These are phyloP conservation scores for Punctoribates punctum DNA, from an alignment of 2,888 invertebrate genomes.

Conservation along the genomic window DNA sequence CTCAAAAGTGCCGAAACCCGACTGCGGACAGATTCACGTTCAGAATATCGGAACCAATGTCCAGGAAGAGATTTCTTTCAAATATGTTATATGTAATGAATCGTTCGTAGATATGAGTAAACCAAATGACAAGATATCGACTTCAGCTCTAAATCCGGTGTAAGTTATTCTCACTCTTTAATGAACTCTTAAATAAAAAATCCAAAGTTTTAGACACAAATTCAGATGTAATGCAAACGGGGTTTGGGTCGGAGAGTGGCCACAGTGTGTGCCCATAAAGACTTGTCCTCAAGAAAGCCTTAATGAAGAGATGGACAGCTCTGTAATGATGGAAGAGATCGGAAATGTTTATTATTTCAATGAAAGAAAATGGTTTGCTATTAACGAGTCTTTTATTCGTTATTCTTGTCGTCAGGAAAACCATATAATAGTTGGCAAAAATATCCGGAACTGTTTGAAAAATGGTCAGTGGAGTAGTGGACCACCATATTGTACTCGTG, in stretches of 20 bases:
- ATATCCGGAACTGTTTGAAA: neutral
- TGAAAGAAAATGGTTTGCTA: constrained; percentile 29
- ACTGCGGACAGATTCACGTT: constrained; percentile 27
- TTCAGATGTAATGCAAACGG: constrained; percentile 32
- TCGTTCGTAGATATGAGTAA: constrained; percentile 14
- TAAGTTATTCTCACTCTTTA: neutral
- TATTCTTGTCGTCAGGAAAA: constrained; percentile 21
- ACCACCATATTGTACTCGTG: constrained; percentile 6
- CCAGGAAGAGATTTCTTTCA: neutral
- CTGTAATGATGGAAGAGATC: constrained; percentile 33
- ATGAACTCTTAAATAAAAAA: neutral
- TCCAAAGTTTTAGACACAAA: neutral
- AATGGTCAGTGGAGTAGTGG: constrained; percentile 24
- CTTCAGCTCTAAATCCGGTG: neutral
- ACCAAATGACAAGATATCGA: neutral
- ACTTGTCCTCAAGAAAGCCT: constrained; percentile 4
- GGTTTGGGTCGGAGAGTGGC: constrained; percentile 34
- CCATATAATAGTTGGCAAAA: constrained; percentile 30
- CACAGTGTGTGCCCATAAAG: constrained; percentile 29
- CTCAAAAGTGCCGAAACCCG: neutral
- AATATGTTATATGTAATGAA: constrained; percentile 20
- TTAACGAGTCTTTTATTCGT: constrained; percentile 22
- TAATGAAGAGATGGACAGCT: neutral
- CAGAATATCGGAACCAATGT: constrained; percentile 26
- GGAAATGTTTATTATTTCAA: constrained; percentile 39